Evolutionary conservation across 2,113 vertebrate species (phyloP), one percentile per base, ranked within the genome.

Genomic region (Vidua macroura): DNA sequence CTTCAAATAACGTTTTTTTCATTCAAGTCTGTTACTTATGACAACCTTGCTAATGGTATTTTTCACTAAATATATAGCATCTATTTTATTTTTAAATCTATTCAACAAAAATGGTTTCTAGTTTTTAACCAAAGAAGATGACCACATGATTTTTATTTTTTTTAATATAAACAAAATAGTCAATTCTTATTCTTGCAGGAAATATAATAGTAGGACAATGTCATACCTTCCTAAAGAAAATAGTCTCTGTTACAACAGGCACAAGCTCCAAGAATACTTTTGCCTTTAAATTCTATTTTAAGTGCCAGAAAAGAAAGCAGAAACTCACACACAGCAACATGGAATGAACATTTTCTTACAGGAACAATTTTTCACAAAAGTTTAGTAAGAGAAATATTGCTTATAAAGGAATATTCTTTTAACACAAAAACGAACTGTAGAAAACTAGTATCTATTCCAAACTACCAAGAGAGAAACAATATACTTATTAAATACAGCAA

Each of bases 11-110:
- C 10, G n/a, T 95, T 97, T 96, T 96, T 95, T 86, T 75, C 94
- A 95, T 85, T 95, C 53, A 66, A 96, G 66, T 24, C 17, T 88
- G 92, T 96, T 96, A 94, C 69, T 96, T 94, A 89, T 95, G 88
- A 97, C 69, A 95, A 93, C 81, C 58, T 92, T 83, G 82, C 39
- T 96, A 95, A 97, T 28, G 23, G 14, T 84, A 88, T 83, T 96
- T 91, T 96, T 96, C 92, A 94, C 90, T 92, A 95, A 96, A 89
- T 59, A 48, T 9, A 48, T 56, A 79, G 93, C 51, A 83, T 21
- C 6, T 60, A 76, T 90, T 95, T 69, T 80, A 33, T 59, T 84
- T 52, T 74, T 77, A 89, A 91, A 86, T 30, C 7, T 88, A 93
- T 70, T 95, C 43, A 94, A 58, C 27, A 70, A 64, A 80, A 88